Evolutionary conservation across 2,888 invertebrate species (phyloP).

Genomic region (Halictus quadricinctus): DNA sequence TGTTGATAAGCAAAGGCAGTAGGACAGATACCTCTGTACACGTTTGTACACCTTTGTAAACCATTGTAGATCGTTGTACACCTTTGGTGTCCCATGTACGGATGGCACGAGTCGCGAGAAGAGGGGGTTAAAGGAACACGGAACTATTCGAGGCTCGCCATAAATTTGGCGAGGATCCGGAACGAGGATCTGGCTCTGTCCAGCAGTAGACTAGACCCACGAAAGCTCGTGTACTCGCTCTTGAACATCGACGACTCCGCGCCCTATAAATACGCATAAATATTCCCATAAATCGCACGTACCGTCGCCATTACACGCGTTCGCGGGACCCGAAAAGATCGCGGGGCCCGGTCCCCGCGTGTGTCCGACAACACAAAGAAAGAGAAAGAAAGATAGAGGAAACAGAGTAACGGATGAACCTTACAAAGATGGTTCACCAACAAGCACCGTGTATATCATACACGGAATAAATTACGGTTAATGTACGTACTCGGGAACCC

Average conservation of each 20-base stretch:
- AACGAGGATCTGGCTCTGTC: constrained; percentile 21
- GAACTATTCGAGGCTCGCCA: constrained; percentile 57
- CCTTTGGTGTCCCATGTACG: constrained; percentile 23
- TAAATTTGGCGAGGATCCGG: constrained; percentile 58
- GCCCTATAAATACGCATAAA: constrained; percentile 76
- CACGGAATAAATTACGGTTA: constrained; percentile 61
- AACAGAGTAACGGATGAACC: constrained; percentile 8
- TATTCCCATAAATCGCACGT: constrained; percentile 76
- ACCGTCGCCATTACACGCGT: constrained; percentile 71
- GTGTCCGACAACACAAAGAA: neutral
- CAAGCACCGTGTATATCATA: constrained; percentile 57
- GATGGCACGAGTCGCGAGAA: constrained; percentile 54
- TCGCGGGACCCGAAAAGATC: constrained; percentile 44
- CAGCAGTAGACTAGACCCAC: constrained; percentile 58
- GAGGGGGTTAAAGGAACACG: constrained; percentile 43
- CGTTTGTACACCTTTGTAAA: neutral
- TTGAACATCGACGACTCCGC: constrained; percentile 62
- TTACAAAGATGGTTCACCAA: constrained; percentile 32
- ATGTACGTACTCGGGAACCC: constrained; percentile 48
- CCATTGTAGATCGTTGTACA: neutral
- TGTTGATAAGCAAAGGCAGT: neutral
- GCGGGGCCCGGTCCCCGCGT: constrained; percentile 27
- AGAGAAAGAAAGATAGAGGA: constrained; percentile 26
- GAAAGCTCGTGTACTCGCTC: constrained; percentile 54
- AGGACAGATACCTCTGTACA: neutral